Percentiles rank a stretch among this genome's conserved stretches.
phyloP scores from a whole-genome alignment of 2,888 invertebrate species.

The Omphaloscelis lunosa region DNA sequence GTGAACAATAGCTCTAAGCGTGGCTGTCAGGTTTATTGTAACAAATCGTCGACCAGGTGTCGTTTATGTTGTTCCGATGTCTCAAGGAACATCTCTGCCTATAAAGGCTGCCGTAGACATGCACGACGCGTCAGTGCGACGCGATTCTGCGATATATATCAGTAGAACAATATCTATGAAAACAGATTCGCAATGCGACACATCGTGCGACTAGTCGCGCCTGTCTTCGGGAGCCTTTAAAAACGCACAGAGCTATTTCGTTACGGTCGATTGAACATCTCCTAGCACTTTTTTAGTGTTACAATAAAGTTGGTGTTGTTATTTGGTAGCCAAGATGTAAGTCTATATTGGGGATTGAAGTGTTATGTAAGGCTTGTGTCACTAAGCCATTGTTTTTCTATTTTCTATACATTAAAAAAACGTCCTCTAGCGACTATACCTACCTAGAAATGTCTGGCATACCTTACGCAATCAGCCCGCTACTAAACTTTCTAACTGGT shows the following conservation, averaged over 20 bases:
- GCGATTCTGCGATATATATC: neutral
- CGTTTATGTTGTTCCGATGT: slow-evolving; percentile 66
- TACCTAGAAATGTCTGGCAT: neutral
- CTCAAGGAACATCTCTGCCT: slow-evolving; percentile 53
- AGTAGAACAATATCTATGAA: neutral
- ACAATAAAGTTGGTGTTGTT: slow-evolving; percentile 34
- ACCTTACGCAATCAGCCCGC: no score
- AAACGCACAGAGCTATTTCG: slow-evolving; percentile 50
- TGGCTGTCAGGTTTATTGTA: slow-evolving; percentile 65
- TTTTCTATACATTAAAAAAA: neutral
- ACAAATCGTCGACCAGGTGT: slow-evolving; percentile 67
- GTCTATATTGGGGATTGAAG: slow-evolving; percentile 25
- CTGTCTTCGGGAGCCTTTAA: slow-evolving; percentile 39
- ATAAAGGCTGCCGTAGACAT: neutral
- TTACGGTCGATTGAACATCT: slow-evolving; percentile 54
- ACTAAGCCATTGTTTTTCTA: neutral
- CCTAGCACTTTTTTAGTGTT: slow-evolving; percentile 49
- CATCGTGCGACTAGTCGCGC: neutral
- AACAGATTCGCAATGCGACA: neutral
- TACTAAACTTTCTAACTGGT: no score
- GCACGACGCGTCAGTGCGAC: no score
- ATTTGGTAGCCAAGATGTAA: slow-evolving; percentile 14
- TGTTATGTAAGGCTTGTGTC: neutral
- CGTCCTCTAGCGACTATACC: neutral
- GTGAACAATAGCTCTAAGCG: slow-evolving; percentile 63